A percentile compares a stretch with the other conserved stretches of the same genome.
Evolutionary conservation across 1,140 invertebrate genomes (phyloP).

Genomic region (Hermetia illucens): DNA sequence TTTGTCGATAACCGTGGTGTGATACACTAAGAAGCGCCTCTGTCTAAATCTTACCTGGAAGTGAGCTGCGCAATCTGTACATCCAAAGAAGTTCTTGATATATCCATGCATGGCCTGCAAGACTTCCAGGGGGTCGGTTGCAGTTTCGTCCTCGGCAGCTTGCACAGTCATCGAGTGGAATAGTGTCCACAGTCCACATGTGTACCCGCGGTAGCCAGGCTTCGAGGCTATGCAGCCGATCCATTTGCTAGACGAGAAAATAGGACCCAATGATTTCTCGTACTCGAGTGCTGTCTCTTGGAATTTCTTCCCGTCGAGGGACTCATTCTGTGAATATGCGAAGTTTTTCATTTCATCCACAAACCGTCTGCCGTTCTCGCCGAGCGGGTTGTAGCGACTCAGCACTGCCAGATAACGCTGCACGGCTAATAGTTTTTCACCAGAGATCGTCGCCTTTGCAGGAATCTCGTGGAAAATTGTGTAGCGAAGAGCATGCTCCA

Average conservation of each 20-base stretch:
- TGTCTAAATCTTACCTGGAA: slow-evolving; percentile 64
- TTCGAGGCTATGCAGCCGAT: slow-evolving; percentile 52
- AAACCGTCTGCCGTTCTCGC: slow-evolving; percentile 45
- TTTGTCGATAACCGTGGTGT: no score
- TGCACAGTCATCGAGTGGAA: slow-evolving; percentile 89
- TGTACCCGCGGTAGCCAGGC: slow-evolving; percentile 67
- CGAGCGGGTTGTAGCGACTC: slow-evolving; percentile 33
- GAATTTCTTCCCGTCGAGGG: slow-evolving; percentile 17
- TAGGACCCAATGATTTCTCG: slow-evolving; percentile 6
- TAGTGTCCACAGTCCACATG: slow-evolving; percentile 88
- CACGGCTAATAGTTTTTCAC: slow-evolving; percentile 53
- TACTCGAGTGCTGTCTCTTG: slow-evolving; percentile 14
- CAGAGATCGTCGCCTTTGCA: slow-evolving; percentile 47
- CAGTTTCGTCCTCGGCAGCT: slow-evolving; percentile 37
- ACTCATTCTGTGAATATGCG: slow-evolving; percentile 16
- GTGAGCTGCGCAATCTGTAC: slow-evolving; percentile 76
- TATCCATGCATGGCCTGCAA: slow-evolving; percentile 75
- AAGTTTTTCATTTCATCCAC: slow-evolving; percentile 31
- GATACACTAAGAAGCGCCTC: no score
- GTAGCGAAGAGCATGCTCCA: slow-evolving; percentile 70
- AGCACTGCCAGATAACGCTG: slow-evolving; percentile 56
- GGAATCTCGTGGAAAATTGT: slow-evolving; percentile 69
- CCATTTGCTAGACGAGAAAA: slow-evolving; percentile 40
- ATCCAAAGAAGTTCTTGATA: slow-evolving; percentile 88
- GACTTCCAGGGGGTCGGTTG: slow-evolving; percentile 45